Base-by-base conservation (phyloP, 2,113 vertebrate species). In the Dissostichus mawsoni region DNA sequence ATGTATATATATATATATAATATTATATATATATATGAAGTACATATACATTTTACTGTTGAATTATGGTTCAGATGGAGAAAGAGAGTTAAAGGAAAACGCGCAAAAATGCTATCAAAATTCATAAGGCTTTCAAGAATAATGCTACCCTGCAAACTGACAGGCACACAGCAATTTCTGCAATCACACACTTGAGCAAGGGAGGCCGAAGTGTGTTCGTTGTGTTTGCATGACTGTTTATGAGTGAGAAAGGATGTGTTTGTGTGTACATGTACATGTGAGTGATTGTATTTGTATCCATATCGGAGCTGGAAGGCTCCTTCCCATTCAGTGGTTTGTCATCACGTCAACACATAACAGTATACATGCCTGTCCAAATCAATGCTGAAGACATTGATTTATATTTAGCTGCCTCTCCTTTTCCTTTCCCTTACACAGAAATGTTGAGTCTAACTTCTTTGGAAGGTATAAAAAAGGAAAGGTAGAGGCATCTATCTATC, bases 101-200 rank as follows among this genome's bases (percentile, higher is more conserved):
- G 50, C 72, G 52, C 14, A 67, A 57, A 86, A 72, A 90, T 83
- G 65, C 78, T 50, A 89, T 93, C 85, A 89, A 92, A 91, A 90
- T 87, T 84, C 74, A 91, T 73, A 83, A 89, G 81, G 53, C 65
- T 76, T 29, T 76, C 62, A 52, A 63, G 69, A 78, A 56, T 74
- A 82, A 86, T 68, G 78, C 68, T 58, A 74, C 80, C 56, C 80
- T 69, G 77, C 82, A 90, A 82, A 88, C 76, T 74, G 74, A 86
- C 81, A 87, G 75, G 67, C 76, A 81, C 78, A 80, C 74, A 64
- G 83, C 76, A 79, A 87, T 78, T 16, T 16, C 59, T 36, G 66
- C 80, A 80, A 92, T 87, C 86, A 82, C 81, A 77, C 81, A 77
- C 74, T 72, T 65, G 47, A 69, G 51, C 55, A 8, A 68, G 58